Conservation (phyloP, 2,888 invertebrate species). For the Bedellia somnulentella region DNA sequence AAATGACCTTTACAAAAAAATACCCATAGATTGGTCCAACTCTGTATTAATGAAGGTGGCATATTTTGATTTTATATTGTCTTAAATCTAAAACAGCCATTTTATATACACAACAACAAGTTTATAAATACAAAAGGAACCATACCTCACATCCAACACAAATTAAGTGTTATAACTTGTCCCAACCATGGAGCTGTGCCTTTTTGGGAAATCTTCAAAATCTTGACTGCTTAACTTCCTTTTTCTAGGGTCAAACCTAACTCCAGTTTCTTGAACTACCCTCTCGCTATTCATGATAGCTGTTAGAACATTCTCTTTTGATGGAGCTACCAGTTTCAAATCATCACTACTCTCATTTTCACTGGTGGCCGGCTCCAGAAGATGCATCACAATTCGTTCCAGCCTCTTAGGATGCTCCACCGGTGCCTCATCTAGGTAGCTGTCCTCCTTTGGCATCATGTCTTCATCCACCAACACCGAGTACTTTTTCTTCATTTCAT, state of each 20-base stretch:
- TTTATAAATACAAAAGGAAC: too few relatives aligned
- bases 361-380: conserved; percentile 44
- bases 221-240: conserved; percentile 23
- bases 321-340: conserved; percentile 39
- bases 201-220: conserved; percentile 35
- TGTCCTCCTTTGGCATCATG: conserved; percentile 27
- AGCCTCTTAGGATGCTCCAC: conserved; percentile 73
- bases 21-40: too few relatives aligned
- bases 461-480: conserved; percentile 67
- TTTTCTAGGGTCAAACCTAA: conserved; percentile 42
- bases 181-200: too few relatives aligned
- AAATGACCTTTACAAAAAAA: too few relatives aligned
- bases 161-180: too few relatives aligned
- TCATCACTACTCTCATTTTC: conserved; percentile 36
- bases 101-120: too few relatives aligned
- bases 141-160: too few relatives aligned
- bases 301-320: conserved; percentile 46
- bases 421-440: conserved; percentile 32
- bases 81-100: too few relatives aligned
- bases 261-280: conserved; percentile 43
- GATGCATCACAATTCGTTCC: conserved; percentile 71
- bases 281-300: conserved; percentile 50
- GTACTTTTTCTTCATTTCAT: conserved; percentile 79
- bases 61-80: too few relatives aligned
- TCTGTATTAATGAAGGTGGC: too few relatives aligned